Conservation (phyloP, 2,888 invertebrate genomes). For the Calliphora vomitoria region DNA sequence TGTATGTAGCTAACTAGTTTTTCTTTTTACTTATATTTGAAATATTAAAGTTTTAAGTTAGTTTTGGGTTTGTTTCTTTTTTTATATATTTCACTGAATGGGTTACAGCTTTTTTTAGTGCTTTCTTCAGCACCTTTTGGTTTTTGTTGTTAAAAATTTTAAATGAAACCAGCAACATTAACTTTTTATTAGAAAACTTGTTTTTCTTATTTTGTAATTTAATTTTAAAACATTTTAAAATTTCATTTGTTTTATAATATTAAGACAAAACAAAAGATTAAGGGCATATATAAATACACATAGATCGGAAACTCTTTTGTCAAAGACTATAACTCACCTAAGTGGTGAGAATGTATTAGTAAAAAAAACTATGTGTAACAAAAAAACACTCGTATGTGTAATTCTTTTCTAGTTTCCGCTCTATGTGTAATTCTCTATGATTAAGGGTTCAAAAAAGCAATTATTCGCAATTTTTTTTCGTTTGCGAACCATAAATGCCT, state of each 20-base stretch:
- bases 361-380: no score
- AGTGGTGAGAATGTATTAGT: no score
- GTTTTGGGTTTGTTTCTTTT: not conserved
- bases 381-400: no score
- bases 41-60: not conserved
- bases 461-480: no score
- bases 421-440: no score
- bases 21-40: constrained; percentile 19
- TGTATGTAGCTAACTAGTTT: constrained; percentile 12
- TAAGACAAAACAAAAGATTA: not conserved
- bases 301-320: no score
- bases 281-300: not conserved
- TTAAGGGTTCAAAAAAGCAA: no score
- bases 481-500: no score
- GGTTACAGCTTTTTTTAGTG: not conserved
- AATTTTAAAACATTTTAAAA: not conserved
- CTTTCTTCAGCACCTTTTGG: constrained; percentile 14
- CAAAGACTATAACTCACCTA: no score
- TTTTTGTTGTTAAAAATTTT: not conserved
- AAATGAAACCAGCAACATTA: not conserved
- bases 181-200: constrained; percentile 38
- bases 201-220: constrained; percentile 26
- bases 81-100: constrained; percentile 32
- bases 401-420: no score
- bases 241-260: not conserved